Evolutionary conservation across 92 coral and sea anemone species (phyloP).

Genomic region (Desmophyllum pertusum): DNA sequence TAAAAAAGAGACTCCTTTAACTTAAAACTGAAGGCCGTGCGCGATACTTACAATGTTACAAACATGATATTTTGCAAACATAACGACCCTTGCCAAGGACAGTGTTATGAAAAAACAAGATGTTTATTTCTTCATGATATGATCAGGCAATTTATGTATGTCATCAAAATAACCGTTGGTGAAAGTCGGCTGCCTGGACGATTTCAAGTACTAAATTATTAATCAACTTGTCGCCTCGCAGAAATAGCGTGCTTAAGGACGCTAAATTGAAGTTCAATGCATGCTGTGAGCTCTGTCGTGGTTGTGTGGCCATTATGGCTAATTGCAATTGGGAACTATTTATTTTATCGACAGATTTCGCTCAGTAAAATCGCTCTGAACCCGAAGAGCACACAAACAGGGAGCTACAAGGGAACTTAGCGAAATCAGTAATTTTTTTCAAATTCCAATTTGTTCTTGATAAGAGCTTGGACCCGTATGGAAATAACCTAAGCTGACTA

Average conservation of each 20-base stretch:
- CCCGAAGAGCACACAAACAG: too few relatives aligned
- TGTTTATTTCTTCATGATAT: not conserved
- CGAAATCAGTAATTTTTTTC: too few relatives aligned
- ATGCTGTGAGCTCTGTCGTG: too few relatives aligned
- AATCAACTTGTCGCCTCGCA: not conserved
- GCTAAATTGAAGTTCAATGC: not conserved
- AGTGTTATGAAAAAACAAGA: not conserved
- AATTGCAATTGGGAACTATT: too few relatives aligned
- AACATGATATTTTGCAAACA: not conserved
- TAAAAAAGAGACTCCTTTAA: not conserved
- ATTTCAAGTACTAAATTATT: not conserved
- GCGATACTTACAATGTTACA: not conserved
- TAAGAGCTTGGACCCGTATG: too few relatives aligned
- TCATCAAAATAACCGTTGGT: not conserved
- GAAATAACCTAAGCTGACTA: too few relatives aligned
- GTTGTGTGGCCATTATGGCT: too few relatives aligned
- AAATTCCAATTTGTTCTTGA: too few relatives aligned
- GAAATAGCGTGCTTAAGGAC: not conserved
- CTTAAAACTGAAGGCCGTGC: too few relatives aligned
- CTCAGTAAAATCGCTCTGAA: too few relatives aligned
- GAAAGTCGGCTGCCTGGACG: not conserved
- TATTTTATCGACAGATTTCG: too few relatives aligned
- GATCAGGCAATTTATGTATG: not conserved
- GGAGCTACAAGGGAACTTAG: too few relatives aligned
- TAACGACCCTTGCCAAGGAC: not conserved